Evolutionary conservation across 2,888 invertebrate species (phyloP).

Genomic region (Perdita meconis): DNA sequence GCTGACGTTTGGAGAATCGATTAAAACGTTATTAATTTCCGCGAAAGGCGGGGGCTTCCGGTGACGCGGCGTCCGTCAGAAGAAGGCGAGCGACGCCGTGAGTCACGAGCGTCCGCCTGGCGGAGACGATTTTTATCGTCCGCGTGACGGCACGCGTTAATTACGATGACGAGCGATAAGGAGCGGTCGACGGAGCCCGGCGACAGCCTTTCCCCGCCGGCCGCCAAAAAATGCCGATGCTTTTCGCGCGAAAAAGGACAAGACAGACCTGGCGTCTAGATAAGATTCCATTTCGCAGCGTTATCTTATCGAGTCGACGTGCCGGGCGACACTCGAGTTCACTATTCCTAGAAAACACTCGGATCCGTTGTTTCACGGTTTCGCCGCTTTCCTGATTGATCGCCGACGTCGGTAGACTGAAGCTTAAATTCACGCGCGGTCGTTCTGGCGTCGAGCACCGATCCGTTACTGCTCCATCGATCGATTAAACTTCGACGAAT

Average conservation of each 20-base stretch:
- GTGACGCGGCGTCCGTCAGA: slow-evolving; percentile 59
- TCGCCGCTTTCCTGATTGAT: slow-evolving; percentile 14
- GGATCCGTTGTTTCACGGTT: neutral
- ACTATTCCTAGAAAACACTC: slow-evolving; percentile 13
- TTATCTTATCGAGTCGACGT: slow-evolving; percentile 58
- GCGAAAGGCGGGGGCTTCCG: slow-evolving; percentile 51
- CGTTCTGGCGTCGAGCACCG: too few species aligned
- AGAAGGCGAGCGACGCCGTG: slow-evolving; percentile 62
- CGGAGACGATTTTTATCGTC: slow-evolving; percentile 62
- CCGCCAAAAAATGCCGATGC: slow-evolving; percentile 19
- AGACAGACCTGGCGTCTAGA: slow-evolving; percentile 60
- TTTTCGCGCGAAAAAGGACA: slow-evolving; percentile 36
- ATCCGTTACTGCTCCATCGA: too few species aligned
- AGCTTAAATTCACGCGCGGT: too few species aligned
- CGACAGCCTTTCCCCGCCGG: slow-evolving; percentile 38
- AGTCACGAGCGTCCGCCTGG: slow-evolving; percentile 49
- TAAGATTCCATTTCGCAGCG: slow-evolving; percentile 64
- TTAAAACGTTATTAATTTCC: slow-evolving; percentile 61
- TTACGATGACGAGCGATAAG: slow-evolving; percentile 67
- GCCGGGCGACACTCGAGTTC: neutral
- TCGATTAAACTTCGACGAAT: too few species aligned
- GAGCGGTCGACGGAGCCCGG: slow-evolving; percentile 30
- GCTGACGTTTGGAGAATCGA: slow-evolving; percentile 38
- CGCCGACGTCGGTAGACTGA: neutral
- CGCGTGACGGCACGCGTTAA: slow-evolving; percentile 70